Conservation (phyloP, 30 jellyfish, hydroid and myxozoan species). For the Chironex yamaguchii region DNA sequence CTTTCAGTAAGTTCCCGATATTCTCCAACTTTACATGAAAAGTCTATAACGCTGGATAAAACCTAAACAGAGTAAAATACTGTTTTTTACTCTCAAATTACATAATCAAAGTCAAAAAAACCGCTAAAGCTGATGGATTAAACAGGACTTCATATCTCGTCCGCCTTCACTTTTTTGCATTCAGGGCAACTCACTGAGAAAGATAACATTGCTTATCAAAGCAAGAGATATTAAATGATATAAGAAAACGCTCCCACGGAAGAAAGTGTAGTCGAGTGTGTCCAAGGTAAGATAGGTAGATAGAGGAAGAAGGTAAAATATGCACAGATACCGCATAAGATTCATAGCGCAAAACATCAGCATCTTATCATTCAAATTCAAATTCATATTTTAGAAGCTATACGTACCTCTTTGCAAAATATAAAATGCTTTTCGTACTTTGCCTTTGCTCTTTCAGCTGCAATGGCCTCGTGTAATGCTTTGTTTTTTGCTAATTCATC, state of each 20-base stretch:
- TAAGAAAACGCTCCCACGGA: no score
- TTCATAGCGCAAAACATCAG: background rate
- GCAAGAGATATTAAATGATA: no score
- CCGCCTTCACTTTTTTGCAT: no score
- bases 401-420: conserved; percentile 86
- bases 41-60: conserved; percentile 77
- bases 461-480: conserved; percentile 78
- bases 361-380: background rate
- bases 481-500: conserved; percentile 67
- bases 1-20: conserved; percentile 94
- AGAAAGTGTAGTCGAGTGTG: no score
- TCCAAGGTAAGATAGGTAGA: no score
- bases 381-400: background rate
- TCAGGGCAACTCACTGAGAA: no score
- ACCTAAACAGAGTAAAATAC: conserved; percentile 47
- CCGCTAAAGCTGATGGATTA: no score
- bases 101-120: no score
- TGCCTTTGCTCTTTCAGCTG: conserved; percentile 70
- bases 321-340: background rate
- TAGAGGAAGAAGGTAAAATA: no score
- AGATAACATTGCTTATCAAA: no score
- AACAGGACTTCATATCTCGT: no score
- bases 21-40: conserved; percentile 96
- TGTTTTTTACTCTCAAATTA: no score
- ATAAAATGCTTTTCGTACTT: conserved; percentile 85